Conservation (phyloP, 2,888 invertebrate species). For the Colletes collaris region DNA sequence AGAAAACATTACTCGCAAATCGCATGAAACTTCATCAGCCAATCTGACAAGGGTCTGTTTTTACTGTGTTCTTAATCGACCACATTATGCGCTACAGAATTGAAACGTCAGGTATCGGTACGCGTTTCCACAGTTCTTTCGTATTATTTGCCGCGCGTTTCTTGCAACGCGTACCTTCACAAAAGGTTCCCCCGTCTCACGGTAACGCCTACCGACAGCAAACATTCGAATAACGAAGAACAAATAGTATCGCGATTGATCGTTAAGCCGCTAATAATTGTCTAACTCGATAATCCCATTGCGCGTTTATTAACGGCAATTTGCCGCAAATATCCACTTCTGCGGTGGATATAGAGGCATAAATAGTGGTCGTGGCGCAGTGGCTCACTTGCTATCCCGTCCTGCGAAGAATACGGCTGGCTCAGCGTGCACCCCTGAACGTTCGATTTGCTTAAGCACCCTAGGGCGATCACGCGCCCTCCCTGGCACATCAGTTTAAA, state of each 20-base stretch:
- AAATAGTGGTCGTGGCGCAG: conserved; percentile 15
- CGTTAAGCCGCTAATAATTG: conserved; percentile 9
- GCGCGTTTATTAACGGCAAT: conserved; percentile 35
- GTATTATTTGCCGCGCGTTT: too few species aligned
- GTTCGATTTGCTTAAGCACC: conserved; percentile 64
- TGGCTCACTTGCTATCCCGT: conserved; percentile 22
- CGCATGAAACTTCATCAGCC: too few species aligned
- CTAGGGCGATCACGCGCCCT: conserved; percentile 59
- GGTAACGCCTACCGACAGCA: too few species aligned
- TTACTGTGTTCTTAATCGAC: too few species aligned
- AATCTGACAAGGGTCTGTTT: too few species aligned
- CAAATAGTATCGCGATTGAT: conserved; percentile 13
- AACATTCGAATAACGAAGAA: not conserved
- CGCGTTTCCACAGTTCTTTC: too few species aligned
- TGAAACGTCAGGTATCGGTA: too few species aligned
- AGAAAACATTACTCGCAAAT: too few species aligned
- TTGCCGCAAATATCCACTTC: not conserved
- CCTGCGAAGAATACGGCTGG: conserved; percentile 35
- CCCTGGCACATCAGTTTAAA: conserved; percentile 63
- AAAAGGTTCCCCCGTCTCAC: too few species aligned
- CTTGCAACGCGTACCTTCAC: too few species aligned
- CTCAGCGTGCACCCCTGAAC: conserved; percentile 33
- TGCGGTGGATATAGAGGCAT: conserved; percentile 2
- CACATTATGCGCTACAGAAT: too few species aligned
- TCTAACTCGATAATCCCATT: conserved; percentile 36